Conservation (phyloP, 2,888 invertebrate genomes). For the Platycnemis pennipes region DNA sequence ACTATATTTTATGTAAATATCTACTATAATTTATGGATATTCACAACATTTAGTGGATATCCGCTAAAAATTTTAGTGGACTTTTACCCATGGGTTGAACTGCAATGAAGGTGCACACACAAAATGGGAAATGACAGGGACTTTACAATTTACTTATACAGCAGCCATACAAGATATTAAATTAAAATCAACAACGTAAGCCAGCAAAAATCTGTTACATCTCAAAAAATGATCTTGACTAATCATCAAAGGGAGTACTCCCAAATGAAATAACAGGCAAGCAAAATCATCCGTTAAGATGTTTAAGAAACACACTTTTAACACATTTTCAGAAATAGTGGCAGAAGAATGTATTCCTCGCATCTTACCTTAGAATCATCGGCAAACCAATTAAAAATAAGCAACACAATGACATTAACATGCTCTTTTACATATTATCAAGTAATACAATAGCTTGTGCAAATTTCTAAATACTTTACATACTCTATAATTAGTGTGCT, state of each 20-base stretch:
- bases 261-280: conserved; percentile 9
- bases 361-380: conserved; percentile 63
- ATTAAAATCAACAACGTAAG: neutral
- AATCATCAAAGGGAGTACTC: neutral
- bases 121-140: neutral
- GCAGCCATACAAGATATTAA: neutral
- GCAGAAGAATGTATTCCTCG: conserved; percentile 13
- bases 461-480: conserved; percentile 25
- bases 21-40: too few species aligned
- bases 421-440: conserved; percentile 38
- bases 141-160: neutral
- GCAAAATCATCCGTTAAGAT: neutral
- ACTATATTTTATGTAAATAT: too few species aligned
- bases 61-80: too few species aligned
- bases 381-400: conserved; percentile 64
- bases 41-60: too few species aligned
- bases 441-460: conserved; percentile 43
- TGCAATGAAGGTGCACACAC: neutral
- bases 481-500: conserved; percentile 32
- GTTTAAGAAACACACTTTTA: neutral
- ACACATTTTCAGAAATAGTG: neutral
- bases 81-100: neutral
- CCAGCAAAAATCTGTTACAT: neutral
- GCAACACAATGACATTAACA: conserved; percentile 66
- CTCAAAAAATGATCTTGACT: neutral